phyloP scores from a whole-genome alignment of 2,888 invertebrate genomes.

The Acrocyrtus sp. region DNA sequence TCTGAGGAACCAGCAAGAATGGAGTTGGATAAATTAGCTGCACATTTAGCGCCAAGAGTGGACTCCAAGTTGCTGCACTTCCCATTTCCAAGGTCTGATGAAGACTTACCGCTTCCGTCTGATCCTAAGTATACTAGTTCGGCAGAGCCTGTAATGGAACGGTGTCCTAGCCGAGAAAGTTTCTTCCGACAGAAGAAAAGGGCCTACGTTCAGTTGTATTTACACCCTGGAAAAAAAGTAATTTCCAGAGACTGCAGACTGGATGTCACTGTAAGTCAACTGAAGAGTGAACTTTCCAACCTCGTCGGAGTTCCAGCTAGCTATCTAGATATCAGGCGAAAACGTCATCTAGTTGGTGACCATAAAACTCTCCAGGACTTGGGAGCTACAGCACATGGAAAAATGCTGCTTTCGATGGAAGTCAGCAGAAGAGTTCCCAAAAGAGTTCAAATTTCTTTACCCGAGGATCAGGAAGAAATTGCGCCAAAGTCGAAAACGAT shows the following conservation, averaged over 20 bases:
- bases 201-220: conserved; percentile 50
- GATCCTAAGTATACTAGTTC: conserved; percentile 15
- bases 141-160: conserved; percentile 43
- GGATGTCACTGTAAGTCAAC: conserved; percentile 53
- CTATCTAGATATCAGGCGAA: conserved; percentile 54
- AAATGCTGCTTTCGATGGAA: conserved; percentile 57
- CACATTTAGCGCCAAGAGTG: neutral
- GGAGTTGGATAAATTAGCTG: conserved; percentile 20
- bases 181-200: conserved; percentile 52
- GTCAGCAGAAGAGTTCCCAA: conserved; percentile 53
- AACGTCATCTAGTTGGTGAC: conserved; percentile 55
- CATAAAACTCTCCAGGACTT: conserved; percentile 53
- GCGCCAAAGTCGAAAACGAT: conserved; percentile 16
- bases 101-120: conserved; percentile 14
- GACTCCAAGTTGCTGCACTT: conserved; percentile 20
- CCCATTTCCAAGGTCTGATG: conserved; percentile 4
- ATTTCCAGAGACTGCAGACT: conserved; percentile 58
- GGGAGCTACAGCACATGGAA: conserved; percentile 48
- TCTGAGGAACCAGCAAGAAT: conserved; percentile 26
- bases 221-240: conserved; percentile 53
- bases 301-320: conserved; percentile 58
- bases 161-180: conserved; percentile 59
- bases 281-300: conserved; percentile 53
- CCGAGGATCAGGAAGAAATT: conserved; percentile 33
- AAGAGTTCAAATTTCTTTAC: conserved; percentile 45